These are phyloP conservation scores for Pipa parva DNA, from an alignment of 2,113 vertebrate species.

Conservation along the genomic window DNA sequence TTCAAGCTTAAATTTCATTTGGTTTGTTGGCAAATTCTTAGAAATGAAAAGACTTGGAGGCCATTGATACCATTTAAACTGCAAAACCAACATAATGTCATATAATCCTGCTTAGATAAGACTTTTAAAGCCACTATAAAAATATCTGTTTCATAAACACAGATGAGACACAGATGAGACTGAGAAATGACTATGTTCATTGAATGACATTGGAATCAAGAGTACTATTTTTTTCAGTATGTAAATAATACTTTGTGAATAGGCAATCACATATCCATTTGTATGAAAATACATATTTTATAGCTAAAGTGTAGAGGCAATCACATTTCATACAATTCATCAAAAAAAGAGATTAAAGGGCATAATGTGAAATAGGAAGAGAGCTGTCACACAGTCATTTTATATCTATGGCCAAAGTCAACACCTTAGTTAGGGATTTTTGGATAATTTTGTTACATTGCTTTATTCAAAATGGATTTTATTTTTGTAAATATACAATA, in stretches of 20 bases:
- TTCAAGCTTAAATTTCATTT: slow-evolving; percentile 33
- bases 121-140: slow-evolving; percentile 21
- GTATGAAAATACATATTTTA: slow-evolving; percentile 5
- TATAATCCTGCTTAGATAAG: slow-evolving; percentile 32
- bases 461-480: no score
- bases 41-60: slow-evolving; percentile 7
- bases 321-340: slow-evolving; percentile 13
- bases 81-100: slow-evolving; percentile 3
- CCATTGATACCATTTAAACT: slow-evolving; percentile 21
- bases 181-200: slow-evolving; percentile 6
- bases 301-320: slow-evolving; percentile 5
- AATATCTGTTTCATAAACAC: slow-evolving; percentile 1
- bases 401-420: no score
- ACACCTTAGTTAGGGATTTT: no score
- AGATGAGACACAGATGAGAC: neutral
- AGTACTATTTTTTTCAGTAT: slow-evolving; percentile 13
- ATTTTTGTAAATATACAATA: no score
- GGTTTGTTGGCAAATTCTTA: neutral
- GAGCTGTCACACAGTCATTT: neutral
- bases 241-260: slow-evolving; percentile 4
- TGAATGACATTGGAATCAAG: slow-evolving; percentile 17
- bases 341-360: neutral
- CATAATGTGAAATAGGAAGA: neutral
- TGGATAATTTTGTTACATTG: no score
- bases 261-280: slow-evolving; percentile 18